Conservation (phyloP, 92 coral and sea anemone genomes). For the Paragorgia papillata region DNA sequence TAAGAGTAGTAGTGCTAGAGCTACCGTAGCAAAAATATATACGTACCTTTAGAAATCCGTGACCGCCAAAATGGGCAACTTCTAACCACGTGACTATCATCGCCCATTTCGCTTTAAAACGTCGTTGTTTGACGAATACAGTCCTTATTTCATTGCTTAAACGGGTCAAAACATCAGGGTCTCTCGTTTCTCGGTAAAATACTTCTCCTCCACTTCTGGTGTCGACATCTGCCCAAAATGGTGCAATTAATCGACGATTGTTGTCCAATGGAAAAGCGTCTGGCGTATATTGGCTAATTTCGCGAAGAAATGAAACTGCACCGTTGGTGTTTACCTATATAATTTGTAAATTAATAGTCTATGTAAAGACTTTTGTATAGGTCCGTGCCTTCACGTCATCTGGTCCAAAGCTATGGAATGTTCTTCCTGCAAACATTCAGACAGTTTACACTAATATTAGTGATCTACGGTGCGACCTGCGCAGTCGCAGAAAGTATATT, state of each 20-base stretch:
- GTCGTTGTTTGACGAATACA: not conserved
- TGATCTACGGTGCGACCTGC: too few relatives aligned
- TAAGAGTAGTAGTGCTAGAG: too few relatives aligned
- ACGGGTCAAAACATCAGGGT: slow-evolving; percentile 33
- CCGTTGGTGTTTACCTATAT: slow-evolving; percentile 33
- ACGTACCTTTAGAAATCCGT: too few relatives aligned
- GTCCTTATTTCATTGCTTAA: slow-evolving; percentile 51
- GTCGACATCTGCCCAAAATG: slow-evolving; percentile 91
- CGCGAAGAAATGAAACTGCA: slow-evolving; percentile 59
- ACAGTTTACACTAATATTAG: too few relatives aligned
- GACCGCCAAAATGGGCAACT: slow-evolving; percentile 29
- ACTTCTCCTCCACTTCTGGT: slow-evolving; percentile 72
- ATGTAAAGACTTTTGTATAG: too few relatives aligned
- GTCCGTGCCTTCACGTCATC: too few relatives aligned
- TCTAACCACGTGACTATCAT: slow-evolving; percentile 33
- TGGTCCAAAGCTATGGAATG: too few relatives aligned
- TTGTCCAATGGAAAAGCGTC: slow-evolving; percentile 43
- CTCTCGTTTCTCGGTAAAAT: slow-evolving; percentile 68
- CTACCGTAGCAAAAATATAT: too few relatives aligned
- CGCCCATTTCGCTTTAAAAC: not conserved
- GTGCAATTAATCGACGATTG: slow-evolving; percentile 58
- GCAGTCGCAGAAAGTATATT: too few relatives aligned
- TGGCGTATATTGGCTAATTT: slow-evolving; percentile 27
- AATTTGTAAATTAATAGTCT: too few relatives aligned
- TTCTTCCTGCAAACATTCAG: too few relatives aligned